Conservation (phyloP, 2,113 vertebrate genomes). For the Zosterops pallidus region DNA sequence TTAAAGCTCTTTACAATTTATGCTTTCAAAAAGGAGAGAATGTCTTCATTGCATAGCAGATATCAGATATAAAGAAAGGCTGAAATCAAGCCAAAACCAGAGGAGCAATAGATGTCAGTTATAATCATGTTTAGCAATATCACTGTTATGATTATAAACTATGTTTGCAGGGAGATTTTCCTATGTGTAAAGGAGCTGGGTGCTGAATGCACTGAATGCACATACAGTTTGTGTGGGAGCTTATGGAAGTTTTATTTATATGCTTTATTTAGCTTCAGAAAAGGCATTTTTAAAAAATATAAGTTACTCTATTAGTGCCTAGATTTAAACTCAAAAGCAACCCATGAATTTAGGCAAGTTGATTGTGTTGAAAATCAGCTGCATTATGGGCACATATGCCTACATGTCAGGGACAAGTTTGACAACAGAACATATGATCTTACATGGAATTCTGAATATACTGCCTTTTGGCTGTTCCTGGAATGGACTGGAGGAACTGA, state of each 20-base stretch:
- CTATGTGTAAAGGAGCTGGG: neutral
- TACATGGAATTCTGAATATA: neutral
- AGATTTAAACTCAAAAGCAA: neutral
- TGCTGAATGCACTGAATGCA: neutral
- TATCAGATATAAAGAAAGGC: neutral
- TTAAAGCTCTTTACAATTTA: neutral
- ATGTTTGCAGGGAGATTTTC: neutral
- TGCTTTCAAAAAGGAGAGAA: neutral
- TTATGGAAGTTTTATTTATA: neutral
- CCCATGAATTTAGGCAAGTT: neutral
- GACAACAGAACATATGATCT: neutral
- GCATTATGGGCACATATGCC: neutral
- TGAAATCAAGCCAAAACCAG: neutral
- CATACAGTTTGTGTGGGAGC: neutral
- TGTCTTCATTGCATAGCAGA: neutral
- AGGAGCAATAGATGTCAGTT: neutral
- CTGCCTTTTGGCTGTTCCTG: neutral
- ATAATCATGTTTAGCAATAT: neutral
- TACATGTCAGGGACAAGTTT: neutral
- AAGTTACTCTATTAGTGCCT: neutral
- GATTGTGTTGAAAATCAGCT: neutral
- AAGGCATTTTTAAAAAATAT: neutral
- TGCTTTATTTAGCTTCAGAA: neutral
- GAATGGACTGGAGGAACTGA: neutral
- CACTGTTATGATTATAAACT: neutral